Conservation (phyloP, 2,888 invertebrate genomes). For the Torymus aiolomorphi region DNA sequence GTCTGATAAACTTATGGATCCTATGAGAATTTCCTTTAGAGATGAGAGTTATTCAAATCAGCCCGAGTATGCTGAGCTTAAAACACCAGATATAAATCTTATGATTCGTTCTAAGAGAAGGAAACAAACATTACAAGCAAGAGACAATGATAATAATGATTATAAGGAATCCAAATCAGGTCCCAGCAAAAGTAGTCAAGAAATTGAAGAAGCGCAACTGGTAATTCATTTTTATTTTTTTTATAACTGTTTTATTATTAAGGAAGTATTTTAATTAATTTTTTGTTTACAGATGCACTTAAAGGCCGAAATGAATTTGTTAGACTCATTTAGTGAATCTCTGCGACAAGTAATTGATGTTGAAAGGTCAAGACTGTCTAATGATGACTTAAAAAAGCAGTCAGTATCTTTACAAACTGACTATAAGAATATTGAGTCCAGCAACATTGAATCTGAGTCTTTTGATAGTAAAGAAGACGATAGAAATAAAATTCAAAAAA, state of each 20-base stretch:
- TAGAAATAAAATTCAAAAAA: constrained; percentile 61
- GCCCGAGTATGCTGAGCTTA: constrained; percentile 70
- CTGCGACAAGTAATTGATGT: constrained; percentile 78
- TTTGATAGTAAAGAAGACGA: constrained; percentile 57
- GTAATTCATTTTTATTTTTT: constrained; percentile 35
- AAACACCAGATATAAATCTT: constrained; percentile 71
- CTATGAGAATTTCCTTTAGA: constrained; percentile 71
- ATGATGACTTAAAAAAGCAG: constrained; percentile 62
- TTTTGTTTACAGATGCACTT: constrained; percentile 77
- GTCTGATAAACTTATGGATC: constrained; percentile 68
- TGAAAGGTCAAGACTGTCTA: constrained; percentile 75
- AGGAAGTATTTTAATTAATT: neutral
- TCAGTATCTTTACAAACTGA: constrained; percentile 55
- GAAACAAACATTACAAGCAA: constrained; percentile 58
- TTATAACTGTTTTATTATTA: neutral
- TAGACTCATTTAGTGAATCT: constrained; percentile 80
- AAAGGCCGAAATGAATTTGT: constrained; percentile 79
- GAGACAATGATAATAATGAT: constrained; percentile 49
- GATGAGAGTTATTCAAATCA: constrained; percentile 69
- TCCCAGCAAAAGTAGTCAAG: constrained; percentile 49
- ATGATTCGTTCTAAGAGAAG: constrained; percentile 66
- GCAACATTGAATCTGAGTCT: constrained; percentile 39
- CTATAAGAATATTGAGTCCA: constrained; percentile 54
- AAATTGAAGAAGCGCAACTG: constrained; percentile 50
- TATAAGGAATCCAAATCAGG: constrained; percentile 53